A percentile compares a stretch with the other conserved stretches of the same genome.
Conservation (phyloP, 2,888 invertebrate genomes). For the Cosmia pyralina region DNA sequence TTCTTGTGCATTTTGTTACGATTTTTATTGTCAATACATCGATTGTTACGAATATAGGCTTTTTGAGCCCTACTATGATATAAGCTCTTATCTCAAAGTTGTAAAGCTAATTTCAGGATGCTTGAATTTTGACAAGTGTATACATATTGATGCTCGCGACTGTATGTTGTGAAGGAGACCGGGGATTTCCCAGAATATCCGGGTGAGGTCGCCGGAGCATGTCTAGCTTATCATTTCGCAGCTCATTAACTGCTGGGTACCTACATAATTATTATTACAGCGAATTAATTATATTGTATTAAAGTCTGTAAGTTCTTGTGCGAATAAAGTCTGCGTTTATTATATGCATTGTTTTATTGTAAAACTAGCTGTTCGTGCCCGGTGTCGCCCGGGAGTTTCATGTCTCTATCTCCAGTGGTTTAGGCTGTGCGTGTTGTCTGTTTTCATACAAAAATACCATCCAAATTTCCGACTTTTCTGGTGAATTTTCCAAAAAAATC, state of each 20-base stretch:
- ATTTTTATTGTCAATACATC: no score
- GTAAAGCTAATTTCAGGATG: not conserved
- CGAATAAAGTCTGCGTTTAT: constrained; percentile 17
- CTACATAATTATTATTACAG: constrained; percentile 29
- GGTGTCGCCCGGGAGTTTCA: no score
- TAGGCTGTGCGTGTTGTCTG: no score
- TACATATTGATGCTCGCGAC: not conserved
- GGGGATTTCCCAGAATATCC: constrained; percentile 61
- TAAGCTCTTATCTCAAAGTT: not conserved
- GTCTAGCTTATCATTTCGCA: constrained; percentile 58
- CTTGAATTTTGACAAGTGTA: not conserved
- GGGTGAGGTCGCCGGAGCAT: constrained; percentile 62
- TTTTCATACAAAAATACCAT: no score
- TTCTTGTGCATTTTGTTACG: no score
- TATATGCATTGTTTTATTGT: constrained; percentile 9
- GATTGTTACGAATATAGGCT: not conserved
- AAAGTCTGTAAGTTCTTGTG: constrained; percentile 2
- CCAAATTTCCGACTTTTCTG: no score
- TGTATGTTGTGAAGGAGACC: constrained; percentile 24
- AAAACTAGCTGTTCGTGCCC: not conserved
- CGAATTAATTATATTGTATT: constrained; percentile 50
- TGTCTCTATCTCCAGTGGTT: no score
- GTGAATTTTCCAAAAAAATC: no score
- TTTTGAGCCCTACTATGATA: not conserved
- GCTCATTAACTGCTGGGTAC: constrained; percentile 52